Conservation (phyloP, 2,888 invertebrate genomes). For the Panzeria rudis region DNA sequence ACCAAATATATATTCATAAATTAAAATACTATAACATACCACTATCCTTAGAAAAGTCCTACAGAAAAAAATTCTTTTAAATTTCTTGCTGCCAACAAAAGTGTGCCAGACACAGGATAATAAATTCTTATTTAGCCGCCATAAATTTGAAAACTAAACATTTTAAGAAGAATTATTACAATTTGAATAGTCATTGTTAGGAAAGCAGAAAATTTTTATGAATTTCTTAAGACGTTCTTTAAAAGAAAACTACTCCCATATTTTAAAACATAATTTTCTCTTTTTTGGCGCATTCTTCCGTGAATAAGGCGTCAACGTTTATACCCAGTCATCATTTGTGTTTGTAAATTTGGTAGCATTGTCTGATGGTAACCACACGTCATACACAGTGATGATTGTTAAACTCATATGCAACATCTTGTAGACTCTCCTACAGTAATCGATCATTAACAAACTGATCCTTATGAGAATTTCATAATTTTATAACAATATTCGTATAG, state of each 20-base stretch:
- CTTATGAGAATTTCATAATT: conserved; percentile 79
- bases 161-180: conserved; percentile 14
- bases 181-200: conserved; percentile 66
- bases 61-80: conserved; percentile 1
- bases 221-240: conserved; percentile 47
- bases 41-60: conserved; percentile 37
- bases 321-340: conserved; percentile 55
- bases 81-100: conserved; percentile 20
- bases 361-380: conserved; percentile 67
- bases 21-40: conserved; percentile 38
- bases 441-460: conserved; percentile 62
- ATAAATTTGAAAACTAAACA: conserved; percentile 25
- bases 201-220: conserved; percentile 71
- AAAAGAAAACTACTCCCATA: conserved; percentile 37
- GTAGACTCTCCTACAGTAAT: conserved; percentile 22
- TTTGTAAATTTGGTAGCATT: conserved; percentile 37
- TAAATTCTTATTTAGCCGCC: conserved; percentile 52
- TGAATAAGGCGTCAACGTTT: conserved; percentile 69
- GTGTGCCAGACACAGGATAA: conserved; percentile 71
- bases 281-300: conserved; percentile 58
- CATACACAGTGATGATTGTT: conserved; percentile 49
- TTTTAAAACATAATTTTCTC: conserved; percentile 20
- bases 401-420: conserved; percentile 33
- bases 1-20: conserved; percentile 61
- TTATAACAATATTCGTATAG: conserved; percentile 76